phyloP scores from a whole-genome alignment of 2,113 vertebrate genomes.

The Channa argus region DNA sequence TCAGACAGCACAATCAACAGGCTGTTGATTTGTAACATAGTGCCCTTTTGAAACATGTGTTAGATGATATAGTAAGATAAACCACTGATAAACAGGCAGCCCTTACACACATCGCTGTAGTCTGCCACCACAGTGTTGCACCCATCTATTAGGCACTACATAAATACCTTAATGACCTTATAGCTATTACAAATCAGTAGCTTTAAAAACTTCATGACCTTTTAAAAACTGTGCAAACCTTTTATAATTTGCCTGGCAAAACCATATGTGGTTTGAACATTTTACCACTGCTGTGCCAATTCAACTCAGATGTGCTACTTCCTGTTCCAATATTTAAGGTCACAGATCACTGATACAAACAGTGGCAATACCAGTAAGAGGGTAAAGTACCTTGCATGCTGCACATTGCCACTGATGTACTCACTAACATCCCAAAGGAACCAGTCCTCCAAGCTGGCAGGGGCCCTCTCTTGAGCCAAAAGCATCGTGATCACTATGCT shows the following conservation, averaged over 20 bases:
- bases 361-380: slow-evolving; percentile 64
- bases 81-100: not conserved
- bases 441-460: slow-evolving; percentile 28
- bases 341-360: slow-evolving; percentile 81
- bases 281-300: not conserved
- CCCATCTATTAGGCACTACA: not conserved
- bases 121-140: not conserved
- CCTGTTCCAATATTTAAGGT: slow-evolving; percentile 64
- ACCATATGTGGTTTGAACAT: too few relatives aligned
- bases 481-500: slow-evolving; percentile 42
- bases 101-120: not conserved
- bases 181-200: not conserved
- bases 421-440: slow-evolving; percentile 54
- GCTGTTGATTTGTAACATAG: not conserved
- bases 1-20: slow-evolving; percentile 23
- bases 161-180: not conserved
- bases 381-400: slow-evolving; percentile 20
- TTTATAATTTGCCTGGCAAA: too few relatives aligned
- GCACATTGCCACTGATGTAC: slow-evolving; percentile 22
- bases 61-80: slow-evolving; percentile 16
- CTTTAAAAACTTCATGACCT: not conserved
- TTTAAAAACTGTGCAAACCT: not conserved
- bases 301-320: slow-evolving; percentile 40
- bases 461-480: slow-evolving; percentile 38
- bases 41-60: not conserved